Evolutionary conservation across 2,797 vertebrate species (phyloP).

Genomic region (Threskiornis aethiopicus): DNA sequence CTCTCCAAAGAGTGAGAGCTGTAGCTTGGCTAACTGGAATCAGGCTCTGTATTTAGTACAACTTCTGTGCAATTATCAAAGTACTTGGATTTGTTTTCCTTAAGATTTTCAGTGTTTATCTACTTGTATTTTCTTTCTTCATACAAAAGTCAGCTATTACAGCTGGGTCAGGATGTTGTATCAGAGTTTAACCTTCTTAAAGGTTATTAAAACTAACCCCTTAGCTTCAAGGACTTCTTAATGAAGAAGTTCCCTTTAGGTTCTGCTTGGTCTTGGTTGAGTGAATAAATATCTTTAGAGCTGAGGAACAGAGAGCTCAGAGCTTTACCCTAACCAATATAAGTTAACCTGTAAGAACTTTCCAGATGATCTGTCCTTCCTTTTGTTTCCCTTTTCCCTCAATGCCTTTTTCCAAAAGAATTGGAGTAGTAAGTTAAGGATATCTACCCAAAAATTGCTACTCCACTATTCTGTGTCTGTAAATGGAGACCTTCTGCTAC

Average conservation of each 20-base stretch:
- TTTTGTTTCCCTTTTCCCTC: neutral
- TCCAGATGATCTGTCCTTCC: neutral
- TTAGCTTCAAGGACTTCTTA: neutral
- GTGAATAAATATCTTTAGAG: neutral
- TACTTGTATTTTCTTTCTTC: neutral
- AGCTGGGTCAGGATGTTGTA: neutral
- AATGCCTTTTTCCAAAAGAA: no score
- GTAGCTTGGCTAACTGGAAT: neutral
- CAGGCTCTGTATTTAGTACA: neutral
- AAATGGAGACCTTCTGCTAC: neutral
- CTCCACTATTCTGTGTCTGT: neutral
- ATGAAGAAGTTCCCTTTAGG: neutral
- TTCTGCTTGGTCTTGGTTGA: neutral
- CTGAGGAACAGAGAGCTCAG: neutral
- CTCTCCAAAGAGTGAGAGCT: neutral
- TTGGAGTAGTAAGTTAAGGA: neutral
- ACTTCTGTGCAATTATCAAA: neutral
- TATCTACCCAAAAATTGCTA: neutral
- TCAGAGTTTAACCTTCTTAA: neutral
- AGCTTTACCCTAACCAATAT: neutral
- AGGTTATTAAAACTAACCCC: neutral
- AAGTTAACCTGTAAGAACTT: neutral
- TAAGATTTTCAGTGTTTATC: neutral
- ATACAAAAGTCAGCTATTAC: neutral
- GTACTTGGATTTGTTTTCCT: neutral